A percentile compares a stretch with the other conserved stretches of the same genome.
phyloP scores from a whole-genome alignment of 2,797 vertebrate species.

The Rhinophrynus dorsalis region DNA sequence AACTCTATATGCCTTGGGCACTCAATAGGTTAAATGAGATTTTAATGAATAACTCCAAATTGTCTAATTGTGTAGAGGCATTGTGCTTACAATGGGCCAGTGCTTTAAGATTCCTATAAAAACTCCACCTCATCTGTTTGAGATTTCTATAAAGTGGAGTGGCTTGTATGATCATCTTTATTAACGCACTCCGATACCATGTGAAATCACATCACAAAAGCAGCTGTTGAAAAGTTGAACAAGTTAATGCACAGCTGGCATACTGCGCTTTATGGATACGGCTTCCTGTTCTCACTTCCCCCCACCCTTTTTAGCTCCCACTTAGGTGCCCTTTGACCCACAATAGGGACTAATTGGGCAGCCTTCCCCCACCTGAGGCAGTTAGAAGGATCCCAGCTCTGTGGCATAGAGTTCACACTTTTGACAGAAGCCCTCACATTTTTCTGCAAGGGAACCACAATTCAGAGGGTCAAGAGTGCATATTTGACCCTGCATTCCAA shows the following conservation, averaged over 20 bases:
- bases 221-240: constrained; percentile 19
- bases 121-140: neutral
- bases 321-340: constrained; percentile 44
- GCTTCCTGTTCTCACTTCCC: constrained; percentile 48
- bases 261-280: constrained; percentile 44
- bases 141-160: neutral
- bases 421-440: constrained; percentile 44
- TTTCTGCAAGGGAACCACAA: constrained; percentile 43
- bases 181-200: constrained; percentile 1
- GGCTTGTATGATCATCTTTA: neutral
- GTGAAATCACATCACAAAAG: constrained; percentile 15
- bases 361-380: constrained; percentile 46
- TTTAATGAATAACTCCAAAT: too few species aligned
- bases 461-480: constrained; percentile 29
- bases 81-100: too few species aligned
- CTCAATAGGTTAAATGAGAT: too few species aligned
- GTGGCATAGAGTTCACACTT: constrained; percentile 49
- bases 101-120: too few species aligned
- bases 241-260: constrained; percentile 41
- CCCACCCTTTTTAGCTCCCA: constrained; percentile 16
- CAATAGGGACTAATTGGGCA: constrained; percentile 44
- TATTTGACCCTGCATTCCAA: constrained; percentile 48
- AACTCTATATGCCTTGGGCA: too few species aligned
- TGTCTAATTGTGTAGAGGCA: too few species aligned
- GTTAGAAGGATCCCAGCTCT: constrained; percentile 32